phyloP scores from a whole-genome alignment of 2,888 invertebrate genomes.

The Eristalis intricaria region DNA sequence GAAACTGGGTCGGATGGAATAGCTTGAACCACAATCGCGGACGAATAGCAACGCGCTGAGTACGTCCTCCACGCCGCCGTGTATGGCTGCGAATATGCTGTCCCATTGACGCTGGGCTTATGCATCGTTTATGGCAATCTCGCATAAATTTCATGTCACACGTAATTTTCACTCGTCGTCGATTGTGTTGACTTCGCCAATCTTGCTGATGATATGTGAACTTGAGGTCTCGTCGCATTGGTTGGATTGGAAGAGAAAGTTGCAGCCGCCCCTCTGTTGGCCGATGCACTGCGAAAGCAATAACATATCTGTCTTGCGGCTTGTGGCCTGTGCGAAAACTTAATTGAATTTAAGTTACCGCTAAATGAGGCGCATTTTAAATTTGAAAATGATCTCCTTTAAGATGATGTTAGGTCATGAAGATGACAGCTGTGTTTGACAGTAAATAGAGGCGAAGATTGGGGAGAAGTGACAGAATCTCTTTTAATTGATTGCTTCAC shows the following conservation, averaged over 20 bases:
- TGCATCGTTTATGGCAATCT: conserved; percentile 18
- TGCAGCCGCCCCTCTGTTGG: neutral
- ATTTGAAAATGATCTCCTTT: neutral
- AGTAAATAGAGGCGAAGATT: no score
- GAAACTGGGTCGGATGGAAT: conserved; percentile 31
- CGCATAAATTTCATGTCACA: conserved; percentile 31
- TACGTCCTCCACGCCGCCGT: conserved; percentile 6
- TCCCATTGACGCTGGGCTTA: neutral
- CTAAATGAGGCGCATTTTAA: neutral
- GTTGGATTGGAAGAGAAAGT: conserved; percentile 29
- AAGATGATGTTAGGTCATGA: neutral
- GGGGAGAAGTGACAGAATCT: no score
- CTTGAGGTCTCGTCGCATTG: conserved; percentile 2
- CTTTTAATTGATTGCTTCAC: no score
- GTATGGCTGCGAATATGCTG: neutral
- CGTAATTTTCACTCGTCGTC: conserved; percentile 40
- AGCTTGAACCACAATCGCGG: conserved; percentile 9
- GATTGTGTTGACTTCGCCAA: conserved; percentile 32
- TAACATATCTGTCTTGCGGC: neutral
- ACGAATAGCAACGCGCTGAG: neutral
- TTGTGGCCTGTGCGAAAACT: neutral
- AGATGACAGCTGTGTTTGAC: neutral
- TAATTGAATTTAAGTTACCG: neutral
- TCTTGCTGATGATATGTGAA: conserved; percentile 29
- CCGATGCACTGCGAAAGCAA: neutral